Conservation (phyloP, 2,888 invertebrate species). For the Brachylomia viminalis region DNA sequence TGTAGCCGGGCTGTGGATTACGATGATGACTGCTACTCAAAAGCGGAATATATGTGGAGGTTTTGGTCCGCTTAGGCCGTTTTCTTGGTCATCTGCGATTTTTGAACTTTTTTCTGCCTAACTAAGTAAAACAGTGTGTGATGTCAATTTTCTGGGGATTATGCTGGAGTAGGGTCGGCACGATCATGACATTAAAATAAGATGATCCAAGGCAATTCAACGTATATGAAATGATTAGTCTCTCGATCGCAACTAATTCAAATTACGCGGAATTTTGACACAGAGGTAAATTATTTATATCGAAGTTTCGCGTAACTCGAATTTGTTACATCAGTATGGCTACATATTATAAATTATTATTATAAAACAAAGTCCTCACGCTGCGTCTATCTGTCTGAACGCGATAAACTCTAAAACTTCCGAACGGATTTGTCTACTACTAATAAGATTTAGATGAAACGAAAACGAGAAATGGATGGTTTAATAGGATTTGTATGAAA, state of each 20-base stretch:
- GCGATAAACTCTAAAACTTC: too few relatives aligned
- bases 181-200: neutral
- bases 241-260: neutral
- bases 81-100: neutral
- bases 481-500: too few relatives aligned
- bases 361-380: too few relatives aligned
- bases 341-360: too few relatives aligned
- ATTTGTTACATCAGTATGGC: neutral
- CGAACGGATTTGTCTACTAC: too few relatives aligned
- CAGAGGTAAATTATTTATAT: neutral
- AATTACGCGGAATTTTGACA: neutral
- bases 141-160: neutral
- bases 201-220: neutral
- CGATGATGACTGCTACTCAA: neutral
- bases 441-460: too few relatives aligned
- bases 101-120: neutral
- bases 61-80: too few relatives aligned
- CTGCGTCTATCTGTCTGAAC: too few relatives aligned
- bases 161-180: neutral
- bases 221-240: too few relatives aligned
- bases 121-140: neutral
- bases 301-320: neutral
- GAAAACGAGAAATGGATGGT: too few relatives aligned
- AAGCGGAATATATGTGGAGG: neutral
- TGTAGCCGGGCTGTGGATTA: neutral